A percentile compares a stretch with the other conserved stretches of the same genome.
Evolutionary conservation across 2,113 vertebrate genomes (phyloP).

Genomic region (Rhea pennata): DNA sequence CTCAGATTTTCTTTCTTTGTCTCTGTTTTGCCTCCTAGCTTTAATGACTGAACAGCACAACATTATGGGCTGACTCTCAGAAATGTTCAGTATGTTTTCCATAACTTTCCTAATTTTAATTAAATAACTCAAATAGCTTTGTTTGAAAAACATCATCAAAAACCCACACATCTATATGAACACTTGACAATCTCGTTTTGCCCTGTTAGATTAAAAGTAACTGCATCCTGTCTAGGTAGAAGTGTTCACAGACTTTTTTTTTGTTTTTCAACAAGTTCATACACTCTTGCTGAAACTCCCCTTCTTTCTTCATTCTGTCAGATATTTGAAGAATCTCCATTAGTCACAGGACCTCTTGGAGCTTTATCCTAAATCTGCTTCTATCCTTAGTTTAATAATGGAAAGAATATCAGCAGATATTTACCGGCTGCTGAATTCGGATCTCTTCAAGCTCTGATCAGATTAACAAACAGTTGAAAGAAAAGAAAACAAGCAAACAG

Average conservation of each 20-base stretch:
- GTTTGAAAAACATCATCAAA: neutral
- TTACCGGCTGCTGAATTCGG: neutral
- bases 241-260: neutral
- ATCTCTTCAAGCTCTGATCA: neutral
- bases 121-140: neutral
- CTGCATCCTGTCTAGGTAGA: neutral
- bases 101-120: conserved; percentile 9
- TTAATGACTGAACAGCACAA: neutral
- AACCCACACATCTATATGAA: neutral
- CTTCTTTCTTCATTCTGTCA: neutral
- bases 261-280: neutral
- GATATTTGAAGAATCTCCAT: neutral
- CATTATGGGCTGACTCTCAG: neutral
- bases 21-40: neutral
- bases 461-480: neutral
- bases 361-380: neutral
- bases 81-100: neutral
- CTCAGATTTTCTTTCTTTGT: neutral
- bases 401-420: neutral
- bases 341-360: neutral
- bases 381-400: neutral
- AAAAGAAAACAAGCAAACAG: neutral
- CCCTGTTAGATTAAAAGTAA: neutral
- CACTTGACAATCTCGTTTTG: neutral
- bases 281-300: neutral